Percentiles rank a stretch among this genome's conserved stretches.
These are phyloP conservation scores for Trilocha varians DNA, from an alignment of 2,888 invertebrate genomes.

Conservation along the genomic window DNA sequence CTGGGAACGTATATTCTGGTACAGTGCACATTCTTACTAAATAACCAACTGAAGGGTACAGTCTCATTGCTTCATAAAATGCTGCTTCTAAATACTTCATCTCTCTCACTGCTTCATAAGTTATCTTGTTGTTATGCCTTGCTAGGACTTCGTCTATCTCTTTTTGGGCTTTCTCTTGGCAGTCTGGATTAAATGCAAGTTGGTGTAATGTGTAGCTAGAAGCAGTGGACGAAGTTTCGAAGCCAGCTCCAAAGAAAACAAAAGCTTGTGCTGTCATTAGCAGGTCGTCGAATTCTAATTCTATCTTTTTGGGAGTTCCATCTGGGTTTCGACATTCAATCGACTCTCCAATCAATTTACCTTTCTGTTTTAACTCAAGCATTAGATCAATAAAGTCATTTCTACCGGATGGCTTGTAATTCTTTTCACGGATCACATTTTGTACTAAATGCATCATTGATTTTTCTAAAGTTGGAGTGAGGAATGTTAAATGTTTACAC, in stretches of 20 bases:
- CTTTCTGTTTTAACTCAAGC: slow-evolving; percentile 47
- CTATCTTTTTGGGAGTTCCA: slow-evolving; percentile 40
- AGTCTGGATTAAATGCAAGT: slow-evolving; percentile 56
- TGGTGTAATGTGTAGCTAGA: slow-evolving; percentile 63
- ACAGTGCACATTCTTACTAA: slow-evolving; percentile 46
- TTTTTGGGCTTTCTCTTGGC: slow-evolving; percentile 50
- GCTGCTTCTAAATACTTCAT: slow-evolving; percentile 56
- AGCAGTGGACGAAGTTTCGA: slow-evolving; percentile 66
- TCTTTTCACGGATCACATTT: slow-evolving; percentile 39
- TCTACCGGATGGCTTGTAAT: slow-evolving; percentile 44
- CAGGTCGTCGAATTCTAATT: slow-evolving; percentile 42
- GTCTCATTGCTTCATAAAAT: slow-evolving; percentile 54
- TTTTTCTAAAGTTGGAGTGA: slow-evolving; percentile 39
- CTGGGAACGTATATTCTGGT: slow-evolving; percentile 53
- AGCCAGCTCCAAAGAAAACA: slow-evolving; percentile 65
- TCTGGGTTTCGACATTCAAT: slow-evolving; percentile 40
- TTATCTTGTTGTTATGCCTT: slow-evolving; percentile 42
- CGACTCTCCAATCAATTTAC: slow-evolving; percentile 49
- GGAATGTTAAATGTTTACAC: slow-evolving; percentile 38
- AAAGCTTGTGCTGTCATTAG: slow-evolving; percentile 57
- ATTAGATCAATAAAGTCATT: slow-evolving; percentile 60
- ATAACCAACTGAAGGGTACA: slow-evolving; percentile 55
- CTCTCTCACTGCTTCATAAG: slow-evolving; percentile 54
- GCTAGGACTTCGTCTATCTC: slow-evolving; percentile 53
- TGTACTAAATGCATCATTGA: slow-evolving; percentile 38